Percentiles rank a stretch among this genome's conserved stretches.
These are phyloP conservation scores for Pedionomus torquatus DNA, from an alignment of 2,113 vertebrate species.

Conservation along the genomic window DNA sequence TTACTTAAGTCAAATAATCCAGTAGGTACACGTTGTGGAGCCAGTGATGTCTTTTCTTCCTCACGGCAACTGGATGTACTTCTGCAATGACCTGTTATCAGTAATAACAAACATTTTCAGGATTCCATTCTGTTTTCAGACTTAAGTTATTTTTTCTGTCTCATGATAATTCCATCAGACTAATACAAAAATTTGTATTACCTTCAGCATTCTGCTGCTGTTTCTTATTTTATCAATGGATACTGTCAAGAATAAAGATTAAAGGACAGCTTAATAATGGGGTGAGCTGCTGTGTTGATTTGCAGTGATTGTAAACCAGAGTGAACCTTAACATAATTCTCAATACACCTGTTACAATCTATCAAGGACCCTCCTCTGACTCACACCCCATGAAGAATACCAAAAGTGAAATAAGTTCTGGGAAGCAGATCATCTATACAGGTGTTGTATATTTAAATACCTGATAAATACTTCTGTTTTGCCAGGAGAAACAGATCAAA, in stretches of 20 bases:
- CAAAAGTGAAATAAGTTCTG: not conserved
- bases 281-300: not conserved
- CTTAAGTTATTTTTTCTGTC: not conserved
- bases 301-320: not conserved
- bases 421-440: not conserved
- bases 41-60: not conserved
- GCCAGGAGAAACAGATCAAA: not conserved
- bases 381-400: not conserved
- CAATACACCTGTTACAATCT: not conserved
- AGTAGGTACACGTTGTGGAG: not conserved
- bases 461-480: not conserved
- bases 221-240: not conserved
- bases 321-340: not conserved
- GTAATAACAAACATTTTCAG: conserved; percentile 3
- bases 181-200: not conserved
- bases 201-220: not conserved
- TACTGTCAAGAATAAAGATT: not conserved
- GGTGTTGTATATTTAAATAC: not conserved
- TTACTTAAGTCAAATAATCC: conserved; percentile 8
- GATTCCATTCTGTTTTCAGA: not conserved
- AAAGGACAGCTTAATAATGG: not conserved
- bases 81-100: not conserved
- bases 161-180: not conserved
- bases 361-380: not conserved
- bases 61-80: not conserved